Conservation (phyloP, 2,797 vertebrate species). For the Benthosema pterotum region DNA sequence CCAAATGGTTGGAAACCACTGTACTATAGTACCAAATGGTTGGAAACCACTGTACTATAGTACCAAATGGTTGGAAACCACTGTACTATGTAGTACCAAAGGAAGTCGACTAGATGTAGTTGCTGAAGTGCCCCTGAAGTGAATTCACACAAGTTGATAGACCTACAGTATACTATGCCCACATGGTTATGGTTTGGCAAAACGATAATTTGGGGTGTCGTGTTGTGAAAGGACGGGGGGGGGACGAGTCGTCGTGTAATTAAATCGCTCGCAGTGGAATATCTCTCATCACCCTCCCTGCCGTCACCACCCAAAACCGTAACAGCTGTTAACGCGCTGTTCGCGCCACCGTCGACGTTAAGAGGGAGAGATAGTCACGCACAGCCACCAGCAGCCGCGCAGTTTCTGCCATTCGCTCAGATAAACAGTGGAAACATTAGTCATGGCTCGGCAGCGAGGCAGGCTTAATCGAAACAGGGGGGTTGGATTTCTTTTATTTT, state of each 20-base stretch:
- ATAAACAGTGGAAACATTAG: constrained; percentile 43
- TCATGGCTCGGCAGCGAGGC: constrained; percentile 41
- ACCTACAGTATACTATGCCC: too few relatives aligned
- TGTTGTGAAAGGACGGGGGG: neutral
- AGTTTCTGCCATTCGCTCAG: constrained; percentile 32
- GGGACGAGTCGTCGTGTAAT: too few relatives aligned
- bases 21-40: too few relatives aligned
- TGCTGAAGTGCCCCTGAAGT: too few relatives aligned
- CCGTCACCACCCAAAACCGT: neutral
- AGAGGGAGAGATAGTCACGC: neutral
- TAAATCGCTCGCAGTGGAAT: neutral
- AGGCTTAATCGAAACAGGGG: constrained; percentile 36
- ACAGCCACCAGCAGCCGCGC: neutral
- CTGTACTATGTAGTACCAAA: too few relatives aligned
- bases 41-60: too few relatives aligned
- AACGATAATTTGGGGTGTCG: neutral
- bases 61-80: too few relatives aligned
- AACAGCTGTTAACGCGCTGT: neutral
- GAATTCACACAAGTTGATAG: too few relatives aligned
- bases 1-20: too few relatives aligned
- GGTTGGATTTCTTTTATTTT: constrained; percentile 9
- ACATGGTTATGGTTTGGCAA: neutral
- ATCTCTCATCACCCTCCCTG: neutral
- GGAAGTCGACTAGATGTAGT: too few relatives aligned
- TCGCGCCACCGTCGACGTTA: too few relatives aligned